phyloP scores from a whole-genome alignment of 1,140 invertebrate genomes.

The Branchinecta lynchi region DNA sequence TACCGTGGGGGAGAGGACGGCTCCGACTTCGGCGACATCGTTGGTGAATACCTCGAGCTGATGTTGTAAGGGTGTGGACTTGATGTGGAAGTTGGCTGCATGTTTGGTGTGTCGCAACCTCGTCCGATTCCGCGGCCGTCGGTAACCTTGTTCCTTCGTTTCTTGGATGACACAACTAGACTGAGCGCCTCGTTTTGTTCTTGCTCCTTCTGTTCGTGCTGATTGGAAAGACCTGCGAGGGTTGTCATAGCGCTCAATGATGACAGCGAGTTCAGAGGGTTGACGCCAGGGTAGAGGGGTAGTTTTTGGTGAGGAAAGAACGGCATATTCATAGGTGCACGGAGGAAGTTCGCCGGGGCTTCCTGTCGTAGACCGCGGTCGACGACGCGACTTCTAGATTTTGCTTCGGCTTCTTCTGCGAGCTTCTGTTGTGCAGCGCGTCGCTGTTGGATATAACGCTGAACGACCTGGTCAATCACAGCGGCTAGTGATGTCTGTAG shows the following conservation, averaged over 20 bases:
- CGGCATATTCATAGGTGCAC: conserved; percentile 18
- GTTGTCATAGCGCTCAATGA: conserved; percentile 16
- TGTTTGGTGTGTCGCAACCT: not conserved
- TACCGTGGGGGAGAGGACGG: conserved; percentile 15
- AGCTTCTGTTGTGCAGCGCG: conserved; percentile 32
- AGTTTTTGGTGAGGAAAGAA: conserved; percentile 14
- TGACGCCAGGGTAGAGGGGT: conserved; percentile 22
- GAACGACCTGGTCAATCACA: conserved; percentile 74
- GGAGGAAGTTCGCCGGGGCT: conserved; percentile 17
- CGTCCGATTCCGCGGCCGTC: conserved; percentile 52
- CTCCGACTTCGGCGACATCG: not conserved
- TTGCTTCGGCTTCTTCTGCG: conserved; percentile 15
- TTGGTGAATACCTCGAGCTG: not conserved
- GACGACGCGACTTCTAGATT: conserved; percentile 19
- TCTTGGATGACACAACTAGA: conserved; percentile 81
- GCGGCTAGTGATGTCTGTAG: conserved; percentile 63
- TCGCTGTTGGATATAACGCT: conserved; percentile 58
- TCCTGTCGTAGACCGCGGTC: conserved; percentile 20
- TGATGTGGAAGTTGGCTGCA: not conserved
- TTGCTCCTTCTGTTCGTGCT: conserved; percentile 32
- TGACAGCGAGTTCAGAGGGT: conserved; percentile 14
- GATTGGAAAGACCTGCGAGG: conserved; percentile 35
- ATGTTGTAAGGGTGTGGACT: not conserved
- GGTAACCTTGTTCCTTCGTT: conserved; percentile 71
- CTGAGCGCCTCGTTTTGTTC: conserved; percentile 88